Conservation (phyloP, 2,888 invertebrate genomes). For the Erebia ligea region DNA sequence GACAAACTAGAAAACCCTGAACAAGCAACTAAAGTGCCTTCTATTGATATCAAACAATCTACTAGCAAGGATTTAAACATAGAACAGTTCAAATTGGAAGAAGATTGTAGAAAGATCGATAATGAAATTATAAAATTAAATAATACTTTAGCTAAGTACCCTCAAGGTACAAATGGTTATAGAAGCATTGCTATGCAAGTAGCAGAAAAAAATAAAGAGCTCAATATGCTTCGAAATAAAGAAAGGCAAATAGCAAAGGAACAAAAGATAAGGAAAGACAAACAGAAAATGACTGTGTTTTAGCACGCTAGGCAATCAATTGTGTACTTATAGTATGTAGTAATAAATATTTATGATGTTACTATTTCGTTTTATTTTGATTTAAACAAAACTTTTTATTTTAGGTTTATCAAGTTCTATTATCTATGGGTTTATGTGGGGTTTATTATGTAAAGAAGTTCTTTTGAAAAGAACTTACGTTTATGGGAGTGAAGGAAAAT, state of each 20-base stretch:
- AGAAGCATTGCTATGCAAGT: conserved; percentile 85
- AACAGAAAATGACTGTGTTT: conserved; percentile 90
- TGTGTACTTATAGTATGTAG: background rate
- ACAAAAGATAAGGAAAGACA: conserved; percentile 87
- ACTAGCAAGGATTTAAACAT: conserved; percentile 88
- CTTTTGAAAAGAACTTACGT: too few relatives aligned
- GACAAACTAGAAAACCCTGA: conserved; percentile 54
- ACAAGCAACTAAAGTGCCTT: conserved; percentile 39
- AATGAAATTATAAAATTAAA: conserved; percentile 86
- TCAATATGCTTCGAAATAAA: conserved; percentile 82
- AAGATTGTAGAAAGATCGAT: conserved; percentile 87
- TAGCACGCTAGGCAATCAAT: conserved; percentile 55
- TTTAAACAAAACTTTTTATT: background rate
- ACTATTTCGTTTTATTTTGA: background rate
- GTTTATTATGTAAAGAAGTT: too few relatives aligned
- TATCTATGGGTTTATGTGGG: too few relatives aligned
- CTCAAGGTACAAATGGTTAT: conserved; percentile 83
- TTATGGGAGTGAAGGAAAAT: conserved; percentile 42
- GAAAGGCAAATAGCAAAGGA: conserved; percentile 87
- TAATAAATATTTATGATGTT: conserved; percentile 17
- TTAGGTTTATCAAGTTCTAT: too few relatives aligned
- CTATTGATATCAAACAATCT: conserved; percentile 74
- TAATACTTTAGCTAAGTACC: conserved; percentile 85
- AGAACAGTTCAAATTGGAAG: conserved; percentile 87
- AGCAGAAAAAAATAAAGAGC: conserved; percentile 83